Conservation (phyloP, 2,888 invertebrate genomes). For the Aspidiotus rigidus region DNA sequence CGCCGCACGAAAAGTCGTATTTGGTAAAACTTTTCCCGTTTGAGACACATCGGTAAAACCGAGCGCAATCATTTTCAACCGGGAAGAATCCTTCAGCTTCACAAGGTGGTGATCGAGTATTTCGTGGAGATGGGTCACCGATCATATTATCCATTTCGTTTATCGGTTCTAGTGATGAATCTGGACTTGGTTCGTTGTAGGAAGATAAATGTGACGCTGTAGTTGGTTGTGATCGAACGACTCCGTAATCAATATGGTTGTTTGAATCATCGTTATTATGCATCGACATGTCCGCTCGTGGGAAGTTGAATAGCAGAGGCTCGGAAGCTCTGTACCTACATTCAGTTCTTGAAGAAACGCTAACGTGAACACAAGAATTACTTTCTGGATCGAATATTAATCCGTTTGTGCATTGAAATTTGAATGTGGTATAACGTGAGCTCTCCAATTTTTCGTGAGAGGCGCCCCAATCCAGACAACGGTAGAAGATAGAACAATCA, state of each 20-base stretch:
- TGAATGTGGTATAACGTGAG: conserved; percentile 50
- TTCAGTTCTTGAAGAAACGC: conserved; percentile 57
- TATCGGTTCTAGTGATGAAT: conserved; percentile 8
- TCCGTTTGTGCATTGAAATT: conserved; percentile 64
- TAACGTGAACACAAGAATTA: conserved; percentile 61
- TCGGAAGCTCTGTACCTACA: conserved; percentile 45
- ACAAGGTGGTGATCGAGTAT: conserved; percentile 36
- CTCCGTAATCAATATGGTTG: conserved; percentile 18
- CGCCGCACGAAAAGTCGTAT: conserved; percentile 50
- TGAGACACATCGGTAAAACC: conserved; percentile 44
- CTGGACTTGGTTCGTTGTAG: conserved; percentile 30
- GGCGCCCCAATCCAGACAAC: conserved; percentile 56
- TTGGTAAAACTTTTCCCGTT: conserved; percentile 42
- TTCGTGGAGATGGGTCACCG: conserved; percentile 26
- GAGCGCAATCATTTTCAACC: conserved; percentile 42
- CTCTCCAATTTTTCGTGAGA: conserved; percentile 38
- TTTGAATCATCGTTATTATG: conserved; percentile 24
- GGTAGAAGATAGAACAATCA: conserved; percentile 65
- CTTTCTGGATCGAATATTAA: conserved; percentile 63
- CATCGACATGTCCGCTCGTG: conserved; percentile 20
- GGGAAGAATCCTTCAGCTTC: conserved; percentile 39
- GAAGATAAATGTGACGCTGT: conserved; percentile 30
- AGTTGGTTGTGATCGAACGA: conserved; percentile 19
- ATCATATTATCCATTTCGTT: conserved; percentile 11
- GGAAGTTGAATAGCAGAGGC: conserved; percentile 1